A percentile compares a stretch with the other conserved stretches of the same genome.
phyloP scores from a whole-genome alignment of 1,140 invertebrate species.

The Coptotermes formosanus region DNA sequence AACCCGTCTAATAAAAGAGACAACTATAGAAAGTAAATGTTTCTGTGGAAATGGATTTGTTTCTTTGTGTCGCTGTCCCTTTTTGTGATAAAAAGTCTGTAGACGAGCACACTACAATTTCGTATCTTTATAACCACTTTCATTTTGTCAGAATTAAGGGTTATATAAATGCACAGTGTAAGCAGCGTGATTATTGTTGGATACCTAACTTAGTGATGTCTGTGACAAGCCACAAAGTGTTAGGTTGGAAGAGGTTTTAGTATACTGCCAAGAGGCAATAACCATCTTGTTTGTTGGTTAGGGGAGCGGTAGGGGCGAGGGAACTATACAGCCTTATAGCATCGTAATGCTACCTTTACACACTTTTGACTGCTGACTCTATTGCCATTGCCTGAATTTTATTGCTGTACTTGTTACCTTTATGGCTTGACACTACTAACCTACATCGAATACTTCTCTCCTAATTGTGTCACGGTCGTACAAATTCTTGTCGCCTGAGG shows the following conservation, averaged over 20 bases:
- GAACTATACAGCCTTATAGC: background rate
- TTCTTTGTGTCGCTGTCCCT: background rate
- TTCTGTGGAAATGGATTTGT: background rate
- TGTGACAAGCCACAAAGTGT: background rate
- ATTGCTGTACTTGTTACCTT: background rate
- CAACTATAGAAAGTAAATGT: background rate
- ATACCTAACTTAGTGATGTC: background rate
- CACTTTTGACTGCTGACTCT: conserved; percentile 6
- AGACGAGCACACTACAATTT: background rate
- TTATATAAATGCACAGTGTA: background rate
- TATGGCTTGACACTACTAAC: background rate
- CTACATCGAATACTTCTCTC: background rate
- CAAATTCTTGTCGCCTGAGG: background rate
- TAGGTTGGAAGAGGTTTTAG: conserved; percentile 11
- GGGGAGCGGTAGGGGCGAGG: background rate
- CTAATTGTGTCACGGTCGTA: background rate
- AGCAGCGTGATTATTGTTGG: background rate
- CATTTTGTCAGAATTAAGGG: background rate
- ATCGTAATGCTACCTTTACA: conserved; percentile 6
- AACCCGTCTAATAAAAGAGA: background rate
- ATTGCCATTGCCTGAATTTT: conserved; percentile 1
- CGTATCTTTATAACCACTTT: background rate
- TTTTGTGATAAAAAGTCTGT: conserved; percentile 3
- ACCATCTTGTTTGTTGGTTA: conserved; percentile 12
- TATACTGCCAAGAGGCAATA: conserved; percentile 7